These are phyloP conservation scores for Phymorhynchus buccinoides DNA, from an alignment of 1,140 invertebrate genomes.

Conservation along the genomic window DNA sequence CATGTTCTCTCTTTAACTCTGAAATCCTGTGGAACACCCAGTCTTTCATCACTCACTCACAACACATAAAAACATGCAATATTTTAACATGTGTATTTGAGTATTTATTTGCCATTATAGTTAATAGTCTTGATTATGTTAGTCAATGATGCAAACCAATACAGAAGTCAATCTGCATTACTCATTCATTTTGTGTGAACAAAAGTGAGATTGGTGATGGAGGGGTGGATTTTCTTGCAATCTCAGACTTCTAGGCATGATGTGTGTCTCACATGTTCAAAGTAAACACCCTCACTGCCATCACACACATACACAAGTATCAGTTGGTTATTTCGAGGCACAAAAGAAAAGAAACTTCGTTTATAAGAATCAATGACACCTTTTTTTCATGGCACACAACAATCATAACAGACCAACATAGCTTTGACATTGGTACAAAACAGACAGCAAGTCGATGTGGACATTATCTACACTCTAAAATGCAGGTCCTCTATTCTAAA, in stretches of 20 bases:
- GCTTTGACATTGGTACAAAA: not conserved
- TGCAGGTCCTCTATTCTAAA: too few species aligned
- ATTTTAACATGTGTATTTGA: not conserved
- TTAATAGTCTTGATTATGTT: not conserved
- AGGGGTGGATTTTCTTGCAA: not conserved
- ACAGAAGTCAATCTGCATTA: not conserved
- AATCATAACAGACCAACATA: not conserved
- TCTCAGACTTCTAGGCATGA: not conserved
- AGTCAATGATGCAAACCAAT: not conserved
- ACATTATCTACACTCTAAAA: too few species aligned
- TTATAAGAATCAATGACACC: not conserved
- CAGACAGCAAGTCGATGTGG: not conserved
- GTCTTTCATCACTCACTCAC: not conserved
- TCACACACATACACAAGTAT: not conserved
- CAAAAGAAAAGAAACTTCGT: not conserved
- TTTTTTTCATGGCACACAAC: not conserved
- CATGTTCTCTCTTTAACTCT: too few species aligned
- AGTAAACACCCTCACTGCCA: not conserved
- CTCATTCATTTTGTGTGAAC: not conserved
- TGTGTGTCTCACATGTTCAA: not conserved
- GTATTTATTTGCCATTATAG: slow-evolving; percentile 20
- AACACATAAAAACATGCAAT: too few species aligned
- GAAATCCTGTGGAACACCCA: not conserved
- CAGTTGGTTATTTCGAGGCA: not conserved
- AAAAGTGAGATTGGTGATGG: not conserved